Conservation (phyloP, 2,888 invertebrate genomes). For the Amiota communis region DNA sequence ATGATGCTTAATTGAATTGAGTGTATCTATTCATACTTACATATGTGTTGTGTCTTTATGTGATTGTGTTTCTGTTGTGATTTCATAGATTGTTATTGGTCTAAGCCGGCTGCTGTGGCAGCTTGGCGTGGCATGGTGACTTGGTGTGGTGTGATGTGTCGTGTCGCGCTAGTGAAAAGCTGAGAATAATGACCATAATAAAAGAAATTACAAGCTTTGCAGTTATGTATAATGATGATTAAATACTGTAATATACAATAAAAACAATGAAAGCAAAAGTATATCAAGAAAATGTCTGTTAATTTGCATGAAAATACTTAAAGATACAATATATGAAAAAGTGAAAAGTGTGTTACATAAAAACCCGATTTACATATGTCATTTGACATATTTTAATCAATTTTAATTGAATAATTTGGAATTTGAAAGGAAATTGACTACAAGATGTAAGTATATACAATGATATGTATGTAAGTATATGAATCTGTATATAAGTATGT, state of each 20-base stretch:
- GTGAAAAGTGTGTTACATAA: neutral
- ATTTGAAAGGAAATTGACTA: too few species aligned
- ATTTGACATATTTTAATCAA: too few species aligned
- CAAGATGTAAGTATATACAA: too few species aligned
- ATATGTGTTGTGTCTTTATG: neutral
- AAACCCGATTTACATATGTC: too few species aligned
- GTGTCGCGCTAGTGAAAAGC: neutral
- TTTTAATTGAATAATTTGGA: too few species aligned
- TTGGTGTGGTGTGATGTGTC: too few species aligned
- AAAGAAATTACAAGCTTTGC: neutral
- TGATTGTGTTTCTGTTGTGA: too few species aligned
- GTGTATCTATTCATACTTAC: neutral
- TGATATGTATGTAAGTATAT: too few species aligned
- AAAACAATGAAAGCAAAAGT: slow-evolving; percentile 14
- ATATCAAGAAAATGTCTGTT: slow-evolving; percentile 3
- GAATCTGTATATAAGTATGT: too few species aligned
- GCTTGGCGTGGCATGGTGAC: too few species aligned
- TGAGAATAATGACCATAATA: neutral
- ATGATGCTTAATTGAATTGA: too few species aligned
- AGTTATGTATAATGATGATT: neutral
- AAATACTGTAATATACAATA: neutral
- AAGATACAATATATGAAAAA: neutral
- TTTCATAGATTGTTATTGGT: neutral
- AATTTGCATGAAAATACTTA: slow-evolving; percentile 14
- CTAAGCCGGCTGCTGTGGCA: neutral